Evolutionary conservation across 2,113 vertebrate genomes (phyloP).

Genomic region (Anoura caudifer): DNA sequence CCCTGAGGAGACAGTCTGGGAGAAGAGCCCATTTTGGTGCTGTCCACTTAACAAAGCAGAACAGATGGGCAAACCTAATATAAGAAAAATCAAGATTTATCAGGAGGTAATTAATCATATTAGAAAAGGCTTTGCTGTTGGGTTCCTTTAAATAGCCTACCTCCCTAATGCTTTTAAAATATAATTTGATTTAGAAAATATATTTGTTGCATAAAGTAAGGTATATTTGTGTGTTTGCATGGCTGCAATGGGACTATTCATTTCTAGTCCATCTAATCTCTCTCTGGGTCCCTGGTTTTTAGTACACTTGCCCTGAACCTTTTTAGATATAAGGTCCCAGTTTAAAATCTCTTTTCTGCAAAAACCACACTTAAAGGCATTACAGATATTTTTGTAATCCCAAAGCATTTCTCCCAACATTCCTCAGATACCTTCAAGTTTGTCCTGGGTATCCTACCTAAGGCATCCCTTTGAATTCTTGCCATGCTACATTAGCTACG

Average conservation of each 20-base stretch:
- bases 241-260: slow-evolving; percentile 18
- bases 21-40: slow-evolving; percentile 42
- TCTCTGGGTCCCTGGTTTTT: background rate
- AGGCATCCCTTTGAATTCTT: background rate
- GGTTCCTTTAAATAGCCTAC: slow-evolving; percentile 49
- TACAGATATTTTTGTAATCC: background rate
- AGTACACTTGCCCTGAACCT: background rate
- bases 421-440: background rate
- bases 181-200: slow-evolving; percentile 58
- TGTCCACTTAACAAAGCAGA: slow-evolving; percentile 55
- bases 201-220: slow-evolving; percentile 52
- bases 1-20: slow-evolving; percentile 22
- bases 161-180: slow-evolving; percentile 52
- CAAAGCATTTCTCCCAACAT: background rate
- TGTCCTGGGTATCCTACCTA: background rate
- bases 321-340: background rate
- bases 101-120: slow-evolving; percentile 60
- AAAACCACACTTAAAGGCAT: slow-evolving; percentile 3
- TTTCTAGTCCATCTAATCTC: slow-evolving; percentile 18
- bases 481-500: background rate
- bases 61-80: slow-evolving; percentile 55
- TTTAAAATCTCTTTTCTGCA: slow-evolving; percentile 16
- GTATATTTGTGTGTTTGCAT: slow-evolving; percentile 39
- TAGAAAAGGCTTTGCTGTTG: slow-evolving; percentile 44
- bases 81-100: slow-evolving; percentile 61